Percentiles rank a stretch among this genome's conserved stretches.
Evolutionary conservation across 1,140 invertebrate species (phyloP).

Genomic region (Cyclina sinensis): DNA sequence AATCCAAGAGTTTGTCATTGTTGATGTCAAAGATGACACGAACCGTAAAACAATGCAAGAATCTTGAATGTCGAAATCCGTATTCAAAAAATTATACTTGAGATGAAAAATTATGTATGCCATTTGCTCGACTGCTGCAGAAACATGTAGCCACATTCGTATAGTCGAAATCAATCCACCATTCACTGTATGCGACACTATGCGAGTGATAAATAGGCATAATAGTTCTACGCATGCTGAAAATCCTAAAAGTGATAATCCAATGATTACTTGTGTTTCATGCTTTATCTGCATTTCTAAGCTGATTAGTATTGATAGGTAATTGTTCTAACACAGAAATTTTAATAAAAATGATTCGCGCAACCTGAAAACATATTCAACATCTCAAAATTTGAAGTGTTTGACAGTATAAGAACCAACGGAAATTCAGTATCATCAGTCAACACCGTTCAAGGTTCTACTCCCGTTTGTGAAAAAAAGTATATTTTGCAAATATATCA

Average conservation of each 20-base stretch:
- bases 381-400: too few species aligned
- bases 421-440: too few species aligned
- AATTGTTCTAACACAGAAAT: too few species aligned
- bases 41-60: constrained; percentile 16
- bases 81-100: background rate
- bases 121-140: background rate
- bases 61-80: background rate
- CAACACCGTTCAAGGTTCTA: too few species aligned
- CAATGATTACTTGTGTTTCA: background rate
- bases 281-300: too few species aligned
- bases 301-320: too few species aligned
- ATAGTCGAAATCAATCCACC: background rate
- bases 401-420: too few species aligned
- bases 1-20: constrained; percentile 2
- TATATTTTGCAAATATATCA: too few species aligned
- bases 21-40: background rate
- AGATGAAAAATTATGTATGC: background rate
- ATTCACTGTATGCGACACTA: background rate
- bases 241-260: background rate
- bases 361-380: too few species aligned
- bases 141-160: constrained; percentile 18
- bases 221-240: background rate
- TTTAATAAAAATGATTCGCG: too few species aligned
- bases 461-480: too few species aligned
- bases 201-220: background rate